Evolutionary conservation across 2,888 invertebrate species (phyloP), one percentile per base, ranked within the genome.

Genomic region (Trichopoda pennipes): DNA sequence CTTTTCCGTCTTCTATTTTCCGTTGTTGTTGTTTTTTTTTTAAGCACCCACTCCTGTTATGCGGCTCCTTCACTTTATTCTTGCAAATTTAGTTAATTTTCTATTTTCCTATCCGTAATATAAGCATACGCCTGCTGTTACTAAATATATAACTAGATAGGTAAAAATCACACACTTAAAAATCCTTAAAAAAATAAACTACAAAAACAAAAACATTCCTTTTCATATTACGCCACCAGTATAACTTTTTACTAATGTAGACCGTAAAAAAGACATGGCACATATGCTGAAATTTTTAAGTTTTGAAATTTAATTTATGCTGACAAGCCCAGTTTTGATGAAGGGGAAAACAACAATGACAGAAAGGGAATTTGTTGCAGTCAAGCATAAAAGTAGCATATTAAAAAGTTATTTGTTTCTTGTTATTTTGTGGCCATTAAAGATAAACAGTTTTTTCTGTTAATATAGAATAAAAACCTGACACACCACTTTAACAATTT

Each of bases 241-340:
- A 38, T 12, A 69, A 66, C 66, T 80, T 75, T n/a, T 66, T 47
- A 55, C 58, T 70, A 53, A 42, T 51, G 44, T 14, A 21, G 14
- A 32, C 28, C 35, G 3, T 47, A 60, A 21, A 21, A 38, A 38
- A 38, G 12, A 44, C 12, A 17, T 47, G 28, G 8, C 38, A 9
- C 14, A 10, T 49, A 47, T 47, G 47, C n/a, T 47, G 12, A n/a
- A 47, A 4, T 47, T 4, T 2, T 6, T 1, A n/a, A 17, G n/a
- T 47, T 47, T n/a, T n/a, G 47, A 47, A 85, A 85, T 86, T 87
- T 87, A 87, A 86, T 87, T 87, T 86, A 87, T 86, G 86, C 85
- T 86, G 86, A 86, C 86, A 87, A 85, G 80, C 28, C 28, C 1
- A 49, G 82, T 38, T 38, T 81, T 85, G 2, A n/a, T 14, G 6